A percentile compares a stretch with the other conserved stretches of the same genome.
These are phyloP conservation scores for Callyntrura sp. DNA, from an alignment of 2,888 invertebrate species.

Conservation along the genomic window DNA sequence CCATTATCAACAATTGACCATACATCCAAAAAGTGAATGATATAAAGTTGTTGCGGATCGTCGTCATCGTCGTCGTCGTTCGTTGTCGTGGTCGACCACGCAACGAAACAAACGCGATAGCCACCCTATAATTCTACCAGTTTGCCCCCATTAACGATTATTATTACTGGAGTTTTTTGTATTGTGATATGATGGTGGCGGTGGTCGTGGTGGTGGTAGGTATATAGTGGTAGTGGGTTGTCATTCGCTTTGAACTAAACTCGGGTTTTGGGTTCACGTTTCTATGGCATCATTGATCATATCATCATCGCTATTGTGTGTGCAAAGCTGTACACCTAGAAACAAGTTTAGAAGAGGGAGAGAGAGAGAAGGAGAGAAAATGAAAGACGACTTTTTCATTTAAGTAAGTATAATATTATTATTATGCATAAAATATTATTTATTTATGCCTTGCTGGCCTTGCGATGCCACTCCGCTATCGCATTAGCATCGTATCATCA, in stretches of 20 bases:
- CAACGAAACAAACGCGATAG: not conserved
- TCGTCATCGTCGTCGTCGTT: not conserved
- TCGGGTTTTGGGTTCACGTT: slow-evolving; percentile 17
- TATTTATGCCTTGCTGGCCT: slow-evolving; percentile 27
- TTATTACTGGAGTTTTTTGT: slow-evolving; percentile 31
- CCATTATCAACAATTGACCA: too few relatives aligned
- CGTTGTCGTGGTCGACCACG: not conserved
- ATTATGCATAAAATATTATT: slow-evolving; percentile 32
- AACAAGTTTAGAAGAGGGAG: slow-evolving; percentile 21
- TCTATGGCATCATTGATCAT: slow-evolving; percentile 42
- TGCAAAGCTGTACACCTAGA: not conserved
- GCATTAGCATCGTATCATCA: slow-evolving; percentile 12
- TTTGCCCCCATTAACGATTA: not conserved
- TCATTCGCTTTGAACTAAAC: too few relatives aligned
- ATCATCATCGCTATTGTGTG: not conserved
- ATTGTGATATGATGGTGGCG: not conserved
- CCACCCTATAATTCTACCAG: slow-evolving; percentile 36
- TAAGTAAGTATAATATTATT: slow-evolving; percentile 33
- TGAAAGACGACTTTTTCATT: slow-evolving; percentile 36
- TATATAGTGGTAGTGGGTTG: too few relatives aligned
- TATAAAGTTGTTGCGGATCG: slow-evolving; percentile 2
- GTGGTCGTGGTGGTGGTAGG: too few relatives aligned
- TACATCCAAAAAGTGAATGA: not conserved
- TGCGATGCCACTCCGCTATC: slow-evolving; percentile 8
- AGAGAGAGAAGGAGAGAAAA: slow-evolving; percentile 26